Base-by-base conservation (phyloP, 2,888 invertebrate species). In the Trachelus stipa region DNA sequence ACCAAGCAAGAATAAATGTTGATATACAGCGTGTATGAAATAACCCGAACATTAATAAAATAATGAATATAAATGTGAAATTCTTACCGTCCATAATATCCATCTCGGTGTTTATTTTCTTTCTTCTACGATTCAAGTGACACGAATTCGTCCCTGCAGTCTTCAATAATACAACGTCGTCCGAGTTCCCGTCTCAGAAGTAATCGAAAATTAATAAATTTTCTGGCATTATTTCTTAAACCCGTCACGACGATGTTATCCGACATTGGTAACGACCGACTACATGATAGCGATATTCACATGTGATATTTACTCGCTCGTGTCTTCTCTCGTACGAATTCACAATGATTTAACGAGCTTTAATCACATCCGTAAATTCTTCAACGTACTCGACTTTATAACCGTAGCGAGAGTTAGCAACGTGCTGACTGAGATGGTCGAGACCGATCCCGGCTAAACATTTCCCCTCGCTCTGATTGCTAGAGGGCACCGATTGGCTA, bases 41-140 rank as follows among this genome's bases (percentile, higher is more conserved):
- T 56, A 56, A 9, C 23, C 1, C 9, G 23, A 23, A 56, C 9
- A 56, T 56, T 23, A 56, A 56, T 23, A 9, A 56, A 23, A 9
- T 56, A 56, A 56, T 56, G 56, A 56, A 56, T 23, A 56, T 23
- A 23, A 56, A 56, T 23, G 15, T 15, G 23, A 23, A 56, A 56
- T 56, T 2, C 23, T 56, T 56, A 87, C 87, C 87, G 80, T 87
- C 86, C 87, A 87, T 87, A 76, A 87, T 85, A 83, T 87, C 87
- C 87, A 87, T 87, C 76, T 23, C 77, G 77, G 56, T 56, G 15
- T 56, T 56, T 56, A 56, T 23, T 56, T 56, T 56, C 23, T 23
- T 56, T 56, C 56, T 23, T 9, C 56, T 56, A 56, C 23, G 56
- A 56, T 56, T 56, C 56, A 23, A 56, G 0, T 56, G 23, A 23